phyloP scores from a whole-genome alignment of 2,113 vertebrate genomes.

The Amazona guildingii region DNA sequence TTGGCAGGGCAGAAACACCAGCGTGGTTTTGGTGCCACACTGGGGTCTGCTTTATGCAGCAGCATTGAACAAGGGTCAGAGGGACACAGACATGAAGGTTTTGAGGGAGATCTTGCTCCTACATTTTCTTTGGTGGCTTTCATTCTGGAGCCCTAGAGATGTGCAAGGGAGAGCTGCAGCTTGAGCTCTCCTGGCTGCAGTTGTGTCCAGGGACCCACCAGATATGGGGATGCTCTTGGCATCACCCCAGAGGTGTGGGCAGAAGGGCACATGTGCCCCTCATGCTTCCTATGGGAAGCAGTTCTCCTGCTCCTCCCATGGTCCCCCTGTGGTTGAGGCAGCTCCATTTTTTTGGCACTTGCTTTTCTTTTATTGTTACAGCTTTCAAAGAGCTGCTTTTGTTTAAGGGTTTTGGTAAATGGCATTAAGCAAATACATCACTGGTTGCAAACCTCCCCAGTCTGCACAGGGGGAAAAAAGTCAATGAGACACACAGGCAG shows the following conservation, averaged over 20 bases:
- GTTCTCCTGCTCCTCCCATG: neutral
- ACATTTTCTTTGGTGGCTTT: neutral
- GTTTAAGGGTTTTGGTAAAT: neutral
- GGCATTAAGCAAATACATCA: neutral
- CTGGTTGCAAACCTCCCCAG: neutral
- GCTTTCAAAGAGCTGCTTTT: neutral
- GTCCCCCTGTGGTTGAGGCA: neutral
- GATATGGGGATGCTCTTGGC: neutral
- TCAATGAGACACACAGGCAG: neutral
- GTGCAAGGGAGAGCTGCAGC: neutral
- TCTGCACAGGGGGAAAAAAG: neutral
- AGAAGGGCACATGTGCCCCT: neutral
- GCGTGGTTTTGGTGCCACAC: rapidly evolving
- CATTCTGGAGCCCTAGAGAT: neutral
- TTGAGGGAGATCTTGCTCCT: neutral
- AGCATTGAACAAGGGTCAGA: neutral
- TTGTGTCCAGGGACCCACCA: neutral
- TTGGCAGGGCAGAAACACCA: neutral
- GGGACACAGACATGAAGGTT: neutral
- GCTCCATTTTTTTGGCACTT: neutral
- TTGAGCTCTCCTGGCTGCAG: rapidly evolving
- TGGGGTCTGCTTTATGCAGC: rapidly evolving
- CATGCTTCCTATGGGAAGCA: neutral
- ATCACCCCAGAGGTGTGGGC: neutral
- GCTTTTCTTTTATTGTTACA: neutral